Conservation (phyloP, 2,797 vertebrate species). For the Anableps anableps region DNA sequence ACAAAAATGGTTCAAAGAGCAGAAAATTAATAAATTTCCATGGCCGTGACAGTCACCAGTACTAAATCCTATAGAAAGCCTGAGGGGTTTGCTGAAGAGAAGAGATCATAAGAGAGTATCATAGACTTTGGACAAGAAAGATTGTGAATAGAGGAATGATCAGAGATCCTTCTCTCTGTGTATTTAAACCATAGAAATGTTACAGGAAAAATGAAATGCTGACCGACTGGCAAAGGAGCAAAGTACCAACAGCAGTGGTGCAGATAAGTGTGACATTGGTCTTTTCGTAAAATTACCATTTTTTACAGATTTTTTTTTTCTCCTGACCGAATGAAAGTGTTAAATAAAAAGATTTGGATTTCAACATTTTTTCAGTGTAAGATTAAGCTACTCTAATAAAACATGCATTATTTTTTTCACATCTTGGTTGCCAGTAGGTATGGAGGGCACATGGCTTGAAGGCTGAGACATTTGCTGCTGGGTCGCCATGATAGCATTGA, state of each 20-base stretch:
- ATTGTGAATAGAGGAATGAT: background rate
- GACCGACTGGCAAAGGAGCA: background rate
- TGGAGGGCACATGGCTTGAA: background rate
- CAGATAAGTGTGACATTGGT: background rate
- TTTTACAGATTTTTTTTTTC: background rate
- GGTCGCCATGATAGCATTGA: background rate
- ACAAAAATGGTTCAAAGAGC: background rate
- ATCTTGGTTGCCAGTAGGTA: background rate
- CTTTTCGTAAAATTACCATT: background rate
- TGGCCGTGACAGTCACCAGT: background rate
- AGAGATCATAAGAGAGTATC: background rate
- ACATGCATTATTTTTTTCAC: background rate
- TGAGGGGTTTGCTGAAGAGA: background rate
- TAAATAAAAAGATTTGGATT: background rate
- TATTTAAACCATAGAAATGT: background rate
- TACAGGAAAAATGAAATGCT: background rate
- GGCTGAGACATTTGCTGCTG: background rate
- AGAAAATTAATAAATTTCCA: background rate
- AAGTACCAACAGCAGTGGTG: background rate
- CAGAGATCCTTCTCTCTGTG: background rate
- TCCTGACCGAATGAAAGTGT: background rate
- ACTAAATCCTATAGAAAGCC: background rate
- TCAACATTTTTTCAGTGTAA: background rate
- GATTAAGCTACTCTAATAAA: background rate
- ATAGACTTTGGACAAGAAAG: background rate